Evolutionary conservation across 2,888 invertebrate genomes (phyloP).

Genomic region (Anoncus sp.): DNA sequence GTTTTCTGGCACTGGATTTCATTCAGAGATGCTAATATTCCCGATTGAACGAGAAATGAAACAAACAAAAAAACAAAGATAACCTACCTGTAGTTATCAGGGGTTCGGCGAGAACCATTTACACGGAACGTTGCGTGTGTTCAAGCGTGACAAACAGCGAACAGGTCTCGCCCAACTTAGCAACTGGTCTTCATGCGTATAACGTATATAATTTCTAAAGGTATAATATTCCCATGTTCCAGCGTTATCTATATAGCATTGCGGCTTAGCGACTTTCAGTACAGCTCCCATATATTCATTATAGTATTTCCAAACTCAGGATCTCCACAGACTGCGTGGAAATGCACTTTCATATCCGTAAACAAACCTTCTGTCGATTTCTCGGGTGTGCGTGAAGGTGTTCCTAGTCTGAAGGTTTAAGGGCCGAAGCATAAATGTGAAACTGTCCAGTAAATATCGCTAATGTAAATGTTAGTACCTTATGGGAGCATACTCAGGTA

Average conservation of each 20-base stretch:
- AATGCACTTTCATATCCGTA: slow-evolving; percentile 44
- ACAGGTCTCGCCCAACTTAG: slow-evolving; percentile 51
- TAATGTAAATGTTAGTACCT: slow-evolving; percentile 15
- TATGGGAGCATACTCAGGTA: too few species aligned
- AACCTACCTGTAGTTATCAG: slow-evolving; percentile 12
- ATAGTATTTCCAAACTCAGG: neutral
- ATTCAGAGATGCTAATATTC: neutral
- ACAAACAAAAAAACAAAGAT: slow-evolving; percentile 8
- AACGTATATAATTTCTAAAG: slow-evolving; percentile 35
- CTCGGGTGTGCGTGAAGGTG: neutral
- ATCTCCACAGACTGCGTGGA: neutral
- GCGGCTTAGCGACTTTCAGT: slow-evolving; percentile 1
- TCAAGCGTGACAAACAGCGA: slow-evolving; percentile 55
- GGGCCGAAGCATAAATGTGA: neutral
- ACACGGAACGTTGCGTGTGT: slow-evolving; percentile 23
- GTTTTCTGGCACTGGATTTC: neutral
- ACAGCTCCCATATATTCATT: neutral
- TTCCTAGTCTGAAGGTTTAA: neutral
- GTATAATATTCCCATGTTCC: slow-evolving; percentile 23
- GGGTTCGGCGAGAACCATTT: slow-evolving; percentile 18
- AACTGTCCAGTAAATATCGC: slow-evolving; percentile 3
- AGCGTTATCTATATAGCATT: neutral
- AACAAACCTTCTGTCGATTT: slow-evolving; percentile 34
- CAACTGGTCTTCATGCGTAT: slow-evolving; percentile 32
- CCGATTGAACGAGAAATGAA: neutral